These are phyloP conservation scores for Trypoxylon attenuatum DNA, from an alignment of 2,888 invertebrate species.

Conservation along the genomic window DNA sequence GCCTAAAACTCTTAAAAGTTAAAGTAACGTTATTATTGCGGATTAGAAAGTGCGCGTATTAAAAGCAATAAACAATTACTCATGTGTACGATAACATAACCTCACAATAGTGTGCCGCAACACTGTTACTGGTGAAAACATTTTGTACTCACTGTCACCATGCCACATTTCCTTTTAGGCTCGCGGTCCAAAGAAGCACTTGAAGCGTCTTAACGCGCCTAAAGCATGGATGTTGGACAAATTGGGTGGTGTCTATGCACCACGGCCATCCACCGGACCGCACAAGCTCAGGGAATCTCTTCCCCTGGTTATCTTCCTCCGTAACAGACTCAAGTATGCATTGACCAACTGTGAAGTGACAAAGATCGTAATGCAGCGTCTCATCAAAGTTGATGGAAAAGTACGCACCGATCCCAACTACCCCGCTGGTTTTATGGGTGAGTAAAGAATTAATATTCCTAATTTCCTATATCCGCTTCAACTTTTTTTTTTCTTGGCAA, in stretches of 20 bases:
- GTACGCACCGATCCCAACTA: constrained; percentile 98
- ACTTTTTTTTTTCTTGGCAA: constrained; percentile 40
- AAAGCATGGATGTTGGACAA: constrained; percentile 99
- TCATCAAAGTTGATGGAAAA: constrained; percentile 99
- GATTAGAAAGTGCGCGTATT: too few species aligned
- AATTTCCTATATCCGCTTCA: neutral
- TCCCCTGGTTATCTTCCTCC: constrained; percentile 96
- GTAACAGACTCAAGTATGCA: constrained; percentile 98
- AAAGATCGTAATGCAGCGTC: constrained; percentile 98
- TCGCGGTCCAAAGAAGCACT: constrained; percentile 99
- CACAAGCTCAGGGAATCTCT: constrained; percentile 98
- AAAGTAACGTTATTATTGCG: neutral
- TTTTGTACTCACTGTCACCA: neutral
- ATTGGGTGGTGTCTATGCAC: constrained; percentile 97
- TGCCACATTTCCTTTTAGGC: constrained; percentile 79
- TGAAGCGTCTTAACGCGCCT: constrained; percentile 99
- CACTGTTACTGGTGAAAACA: neutral
- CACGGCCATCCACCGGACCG: constrained; percentile 97
- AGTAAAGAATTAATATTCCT: constrained; percentile 68
- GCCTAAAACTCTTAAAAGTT: neutral
- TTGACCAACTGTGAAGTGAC: constrained; percentile 97
- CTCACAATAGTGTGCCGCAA: neutral
- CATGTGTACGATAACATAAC: too few species aligned
- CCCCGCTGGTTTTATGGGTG: constrained; percentile 99
- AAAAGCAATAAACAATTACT: too few species aligned